A percentile compares a stretch with the other conserved stretches of the same genome.
These are phyloP conservation scores for Standfussiana lucernea DNA, from an alignment of 2,888 invertebrate species.

Conservation along the genomic window DNA sequence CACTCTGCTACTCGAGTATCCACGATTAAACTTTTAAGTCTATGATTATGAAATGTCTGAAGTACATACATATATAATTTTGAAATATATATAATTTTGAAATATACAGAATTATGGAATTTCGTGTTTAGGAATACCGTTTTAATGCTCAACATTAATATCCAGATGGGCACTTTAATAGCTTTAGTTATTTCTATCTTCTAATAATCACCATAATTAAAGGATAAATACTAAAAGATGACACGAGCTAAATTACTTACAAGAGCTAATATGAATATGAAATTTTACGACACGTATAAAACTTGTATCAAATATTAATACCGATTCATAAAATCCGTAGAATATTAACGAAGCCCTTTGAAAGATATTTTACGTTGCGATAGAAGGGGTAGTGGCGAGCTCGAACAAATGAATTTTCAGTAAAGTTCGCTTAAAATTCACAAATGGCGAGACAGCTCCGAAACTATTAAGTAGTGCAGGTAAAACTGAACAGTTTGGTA, in stretches of 20 bases:
- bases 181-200: background rate
- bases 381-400: slow-evolving; percentile 55
- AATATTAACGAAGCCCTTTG: slow-evolving; percentile 22
- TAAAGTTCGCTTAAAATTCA: slow-evolving; percentile 70
- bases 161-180: background rate
- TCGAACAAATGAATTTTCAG: slow-evolving; percentile 72
- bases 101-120: background rate
- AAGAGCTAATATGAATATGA: slow-evolving; percentile 6
- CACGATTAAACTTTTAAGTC: slow-evolving; percentile 26
- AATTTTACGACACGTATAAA: slow-evolving; percentile 19
- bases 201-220: slow-evolving; percentile 23
- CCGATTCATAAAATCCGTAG: slow-evolving; percentile 25
- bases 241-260: background rate
- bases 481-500: slow-evolving; percentile 42
- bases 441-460: slow-evolving; percentile 63
- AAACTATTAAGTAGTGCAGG: slow-evolving; percentile 56
- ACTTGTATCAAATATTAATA: slow-evolving; percentile 25
- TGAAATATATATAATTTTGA: background rate
- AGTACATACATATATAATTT: too few species aligned
- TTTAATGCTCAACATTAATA: background rate
- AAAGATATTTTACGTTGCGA: slow-evolving; percentile 44
- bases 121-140: background rate
- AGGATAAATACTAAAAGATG: background rate
- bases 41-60: slow-evolving; percentile 22
- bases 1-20: slow-evolving; percentile 34